These are phyloP conservation scores for Excalfactoria chinensis DNA, from an alignment of 2,113 vertebrate species.

Conservation along the genomic window DNA sequence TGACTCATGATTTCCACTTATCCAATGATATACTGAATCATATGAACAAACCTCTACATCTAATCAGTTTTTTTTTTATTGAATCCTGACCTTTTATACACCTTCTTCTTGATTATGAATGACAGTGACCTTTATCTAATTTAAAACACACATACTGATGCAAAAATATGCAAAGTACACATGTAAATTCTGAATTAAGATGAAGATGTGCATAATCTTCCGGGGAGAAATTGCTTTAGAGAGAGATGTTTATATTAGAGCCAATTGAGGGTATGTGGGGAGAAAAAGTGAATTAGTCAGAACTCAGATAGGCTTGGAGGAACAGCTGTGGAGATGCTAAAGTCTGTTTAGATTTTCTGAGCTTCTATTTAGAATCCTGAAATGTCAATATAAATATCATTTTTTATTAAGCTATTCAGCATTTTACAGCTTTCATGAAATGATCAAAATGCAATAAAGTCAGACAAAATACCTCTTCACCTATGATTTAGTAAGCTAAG, in stretches of 20 bases:
- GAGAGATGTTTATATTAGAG: slow-evolving; percentile 71
- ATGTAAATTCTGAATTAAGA: slow-evolving; percentile 84
- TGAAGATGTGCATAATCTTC: slow-evolving; percentile 77
- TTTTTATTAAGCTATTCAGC: slow-evolving; percentile 77
- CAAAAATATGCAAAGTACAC: slow-evolving; percentile 86
- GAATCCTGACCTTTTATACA: slow-evolving; percentile 86
- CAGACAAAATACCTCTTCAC: slow-evolving; percentile 67
- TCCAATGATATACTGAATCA: slow-evolving; percentile 79
- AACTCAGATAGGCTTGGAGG: slow-evolving; percentile 32
- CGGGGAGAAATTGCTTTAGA: slow-evolving; percentile 67
- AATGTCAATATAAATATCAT: slow-evolving; percentile 80
- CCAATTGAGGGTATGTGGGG: slow-evolving; percentile 44
- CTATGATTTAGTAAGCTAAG: slow-evolving; percentile 30
- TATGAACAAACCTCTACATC: slow-evolving; percentile 80
- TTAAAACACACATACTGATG: slow-evolving; percentile 82
- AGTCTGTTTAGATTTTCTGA: slow-evolving; percentile 75
- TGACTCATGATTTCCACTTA: slow-evolving; percentile 81
- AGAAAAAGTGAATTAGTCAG: slow-evolving; percentile 69
- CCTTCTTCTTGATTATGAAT: slow-evolving; percentile 87
- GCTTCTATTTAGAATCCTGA: slow-evolving; percentile 73
- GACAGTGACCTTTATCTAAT: slow-evolving; percentile 87
- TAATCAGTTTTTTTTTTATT: slow-evolving; percentile 81
- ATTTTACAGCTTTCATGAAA: slow-evolving; percentile 67
- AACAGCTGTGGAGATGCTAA: slow-evolving; percentile 57
- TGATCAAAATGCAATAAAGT: slow-evolving; percentile 69